Evolutionary conservation across 2,113 vertebrate species (phyloP), one percentile per base, ranked within the genome.

Genomic region (Tringa solitaria): DNA sequence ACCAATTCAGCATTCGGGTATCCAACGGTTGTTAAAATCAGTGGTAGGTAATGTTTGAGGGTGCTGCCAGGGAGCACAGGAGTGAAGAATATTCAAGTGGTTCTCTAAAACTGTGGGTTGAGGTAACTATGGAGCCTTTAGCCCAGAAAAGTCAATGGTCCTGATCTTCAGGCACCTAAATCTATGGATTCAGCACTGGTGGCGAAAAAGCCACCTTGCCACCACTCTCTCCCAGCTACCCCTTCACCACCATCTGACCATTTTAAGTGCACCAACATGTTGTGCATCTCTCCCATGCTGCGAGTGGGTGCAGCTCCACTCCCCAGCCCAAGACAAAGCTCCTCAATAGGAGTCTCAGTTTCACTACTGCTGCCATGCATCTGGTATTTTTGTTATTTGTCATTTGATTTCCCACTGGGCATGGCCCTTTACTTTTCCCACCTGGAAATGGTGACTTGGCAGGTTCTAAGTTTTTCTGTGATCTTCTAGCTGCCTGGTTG

Each of bases 321-420:
- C 37, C 41, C 12, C 20, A 67, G 12, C 17, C 68, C 59, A 73
- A 79, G 59, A 30, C n/a, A 24, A 64, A 87, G 23, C 37, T 90
- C 41, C 56, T 81, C 90, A 73, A 33, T 14, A 75, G 51, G 7
- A 93, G n/a, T 45, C 56, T 63, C 10, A 1, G 45, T 32, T 95
- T 86, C 59, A 57, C 27, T 56, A 16, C 54, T 69, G 24, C 45
- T 94, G 54, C 48, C 39, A 60, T 57, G 39, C 41, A 76, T 89
- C 76, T 87, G 72, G 6, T 88, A n/a, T 39, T 92, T 60, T 59
- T 83, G 37, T 92, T 81, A 56, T 90, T 90, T 85, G 37, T 32
- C 27, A 14, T 33, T 82, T 4, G 0, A 4, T 15, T 83, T 46
- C 43, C 12, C 54, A n/a, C n/a, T 26, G 64, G 41, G 23, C 70